Evolutionary conservation across 30 jellyfish, hydroid and myxozoan genomes (phyloP).

Genomic region (Hydractinia symbiolongicarpus): DNA sequence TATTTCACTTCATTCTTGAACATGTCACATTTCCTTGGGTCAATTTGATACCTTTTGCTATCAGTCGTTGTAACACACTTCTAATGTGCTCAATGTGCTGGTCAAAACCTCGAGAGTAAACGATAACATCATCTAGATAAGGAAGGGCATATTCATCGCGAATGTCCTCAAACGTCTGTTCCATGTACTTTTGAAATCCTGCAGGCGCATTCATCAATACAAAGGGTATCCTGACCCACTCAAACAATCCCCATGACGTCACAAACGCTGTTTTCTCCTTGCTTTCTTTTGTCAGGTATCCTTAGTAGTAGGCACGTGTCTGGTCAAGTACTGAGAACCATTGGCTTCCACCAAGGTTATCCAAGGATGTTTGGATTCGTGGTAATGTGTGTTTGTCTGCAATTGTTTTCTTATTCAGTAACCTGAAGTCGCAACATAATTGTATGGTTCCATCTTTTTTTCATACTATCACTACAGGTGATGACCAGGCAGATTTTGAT

Average conservation of each 20-base stretch:
- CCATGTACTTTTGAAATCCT: conserved; percentile 18
- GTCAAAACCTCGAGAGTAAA: conserved; percentile 25
- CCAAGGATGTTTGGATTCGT: no score
- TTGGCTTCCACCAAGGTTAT: not conserved
- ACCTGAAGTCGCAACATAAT: not conserved
- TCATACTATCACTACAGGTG: no score
- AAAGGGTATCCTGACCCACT: conserved; percentile 5
- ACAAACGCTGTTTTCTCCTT: conserved; percentile 3
- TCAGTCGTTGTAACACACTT: conserved; percentile 36
- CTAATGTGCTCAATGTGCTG: conserved; percentile 46
- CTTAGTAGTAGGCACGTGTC: not conserved
- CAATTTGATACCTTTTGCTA: conserved; percentile 41
- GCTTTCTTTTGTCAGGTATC: not conserved
- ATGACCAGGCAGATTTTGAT: not conserved
- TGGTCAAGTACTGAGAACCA: not conserved
- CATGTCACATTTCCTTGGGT: conserved; percentile 33
- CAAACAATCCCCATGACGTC: not conserved
- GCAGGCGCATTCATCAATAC: conserved; percentile 28
- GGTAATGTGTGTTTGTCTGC: no score
- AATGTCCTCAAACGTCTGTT: conserved; percentile 16
- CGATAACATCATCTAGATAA: conserved; percentile 45
- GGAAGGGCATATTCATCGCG: conserved; percentile 29
- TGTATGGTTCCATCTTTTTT: not conserved
- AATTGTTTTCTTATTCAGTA: no score
- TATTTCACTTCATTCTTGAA: conserved; percentile 40